phyloP scores from a whole-genome alignment of 1,140 invertebrate species.

The Microplitis mediator region DNA sequence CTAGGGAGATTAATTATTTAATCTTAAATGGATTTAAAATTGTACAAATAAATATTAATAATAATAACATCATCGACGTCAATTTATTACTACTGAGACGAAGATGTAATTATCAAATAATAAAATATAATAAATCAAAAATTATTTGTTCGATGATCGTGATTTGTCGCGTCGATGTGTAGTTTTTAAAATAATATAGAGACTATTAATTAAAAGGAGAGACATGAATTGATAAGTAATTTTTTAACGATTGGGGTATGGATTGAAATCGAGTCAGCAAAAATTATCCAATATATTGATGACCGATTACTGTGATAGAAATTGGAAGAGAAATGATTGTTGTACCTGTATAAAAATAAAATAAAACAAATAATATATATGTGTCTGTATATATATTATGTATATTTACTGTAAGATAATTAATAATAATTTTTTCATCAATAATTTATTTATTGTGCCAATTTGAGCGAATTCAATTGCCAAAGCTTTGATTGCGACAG shows the following conservation, averaged over 20 bases:
- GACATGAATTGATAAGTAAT: neutral
- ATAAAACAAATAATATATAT: neutral
- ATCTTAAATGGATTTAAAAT: constrained; percentile 17
- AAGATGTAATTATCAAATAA: neutral
- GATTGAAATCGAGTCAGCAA: neutral
- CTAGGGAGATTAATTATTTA: constrained; percentile 14
- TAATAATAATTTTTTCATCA: neutral
- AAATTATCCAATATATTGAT: neutral
- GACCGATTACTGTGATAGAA: constrained; percentile 11
- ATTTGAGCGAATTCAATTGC: neutral
- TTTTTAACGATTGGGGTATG: neutral
- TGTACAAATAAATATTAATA: neutral
- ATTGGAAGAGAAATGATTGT: neutral
- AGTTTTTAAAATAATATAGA: no score
- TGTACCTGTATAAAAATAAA: constrained; percentile 15
- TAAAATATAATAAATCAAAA: no score
- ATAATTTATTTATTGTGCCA: constrained; percentile 11
- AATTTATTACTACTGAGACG: neutral
- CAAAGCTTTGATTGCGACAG: constrained; percentile 2
- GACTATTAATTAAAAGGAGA: no score
- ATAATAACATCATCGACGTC: neutral
- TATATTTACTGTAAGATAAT: neutral
- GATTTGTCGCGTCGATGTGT: no score
- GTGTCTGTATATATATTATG: no score
- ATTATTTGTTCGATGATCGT: no score